phyloP scores from a whole-genome alignment of 2,113 vertebrate genomes.

The Paracanthobrama guichenoti region DNA sequence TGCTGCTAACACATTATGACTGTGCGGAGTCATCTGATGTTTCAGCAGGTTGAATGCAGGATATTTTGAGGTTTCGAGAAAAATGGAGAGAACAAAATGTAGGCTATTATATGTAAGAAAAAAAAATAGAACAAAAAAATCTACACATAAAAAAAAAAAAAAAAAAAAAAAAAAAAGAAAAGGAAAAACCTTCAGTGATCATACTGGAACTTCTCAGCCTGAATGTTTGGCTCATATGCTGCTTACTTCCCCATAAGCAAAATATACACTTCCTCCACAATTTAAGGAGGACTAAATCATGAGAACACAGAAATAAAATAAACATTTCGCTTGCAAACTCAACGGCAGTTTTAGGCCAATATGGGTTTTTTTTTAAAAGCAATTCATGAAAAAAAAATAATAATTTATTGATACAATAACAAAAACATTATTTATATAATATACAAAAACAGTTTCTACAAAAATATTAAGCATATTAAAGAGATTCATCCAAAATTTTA shows the following conservation, averaged over 20 bases:
- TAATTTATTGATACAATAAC: no score
- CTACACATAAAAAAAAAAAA: not conserved
- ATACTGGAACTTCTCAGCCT: not conserved
- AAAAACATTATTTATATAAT: no score
- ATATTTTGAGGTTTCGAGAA: not conserved
- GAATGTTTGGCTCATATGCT: not conserved
- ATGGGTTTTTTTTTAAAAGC: not conserved
- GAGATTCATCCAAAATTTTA: no score
- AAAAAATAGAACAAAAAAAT: not conserved
- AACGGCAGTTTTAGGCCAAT: not conserved
- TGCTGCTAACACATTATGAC: conserved; percentile 14
- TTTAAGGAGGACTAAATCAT: not conserved
- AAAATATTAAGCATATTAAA: no score
- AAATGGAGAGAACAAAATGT: not conserved
- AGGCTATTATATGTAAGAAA: not conserved
- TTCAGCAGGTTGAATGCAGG: not conserved
- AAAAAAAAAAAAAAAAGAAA: not conserved
- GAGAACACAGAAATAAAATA: not conserved
- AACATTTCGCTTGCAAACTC: not conserved
- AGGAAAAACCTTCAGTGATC: not conserved
- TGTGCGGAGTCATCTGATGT: not conserved
- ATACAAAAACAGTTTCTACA: no score
- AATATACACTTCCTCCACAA: conserved; percentile 1
- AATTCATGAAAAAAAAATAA: not conserved
- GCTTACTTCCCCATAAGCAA: not conserved